A percentile compares a stretch with the other conserved stretches of the same genome.
phyloP scores from a whole-genome alignment of 2,797 vertebrate genomes.

The Pygocentrus nattereri region DNA sequence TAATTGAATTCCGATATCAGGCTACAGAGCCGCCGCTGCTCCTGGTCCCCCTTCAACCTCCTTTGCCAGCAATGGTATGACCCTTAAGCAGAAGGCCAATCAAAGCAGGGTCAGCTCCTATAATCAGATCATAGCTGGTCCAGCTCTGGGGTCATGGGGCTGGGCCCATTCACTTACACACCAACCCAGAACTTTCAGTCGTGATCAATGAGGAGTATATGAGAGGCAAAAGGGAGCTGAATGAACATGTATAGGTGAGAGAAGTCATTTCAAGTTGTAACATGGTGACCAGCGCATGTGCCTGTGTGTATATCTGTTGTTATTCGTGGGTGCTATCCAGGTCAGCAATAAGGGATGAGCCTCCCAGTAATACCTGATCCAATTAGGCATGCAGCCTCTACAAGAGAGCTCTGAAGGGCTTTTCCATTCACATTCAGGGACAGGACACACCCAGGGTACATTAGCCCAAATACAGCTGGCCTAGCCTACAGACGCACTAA shows the following conservation, averaged over 20 bases:
- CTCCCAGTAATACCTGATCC: constrained; percentile 79
- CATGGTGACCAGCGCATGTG: not conserved
- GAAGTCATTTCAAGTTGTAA: not conserved
- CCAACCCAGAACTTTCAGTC: constrained; percentile 46
- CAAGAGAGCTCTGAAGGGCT: constrained; percentile 72
- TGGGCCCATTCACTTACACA: constrained; percentile 66
- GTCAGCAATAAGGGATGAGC: constrained; percentile 80
- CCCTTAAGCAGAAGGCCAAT: constrained; percentile 58
- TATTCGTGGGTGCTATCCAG: constrained; percentile 76
- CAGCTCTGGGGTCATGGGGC: constrained; percentile 34
- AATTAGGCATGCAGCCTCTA: constrained; percentile 76
- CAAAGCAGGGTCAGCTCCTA: constrained; percentile 57
- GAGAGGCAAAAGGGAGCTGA: constrained; percentile 32
- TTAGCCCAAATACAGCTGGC: constrained; percentile 38
- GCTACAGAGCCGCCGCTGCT: constrained; percentile 75
- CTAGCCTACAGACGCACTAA: constrained; percentile 17
- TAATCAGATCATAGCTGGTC: constrained; percentile 67
- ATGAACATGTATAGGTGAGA: not conserved
- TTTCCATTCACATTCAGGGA: constrained; percentile 75
- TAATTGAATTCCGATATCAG: constrained; percentile 88
- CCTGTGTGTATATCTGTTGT: constrained; percentile 60
- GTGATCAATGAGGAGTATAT: constrained; percentile 75
- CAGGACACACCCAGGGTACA: constrained; percentile 66
- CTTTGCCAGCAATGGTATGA: constrained; percentile 57
- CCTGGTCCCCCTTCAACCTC: constrained; percentile 45